Base-by-base conservation (phyloP, 2,113 vertebrate genomes). In the Chinchilla lanigera region DNA sequence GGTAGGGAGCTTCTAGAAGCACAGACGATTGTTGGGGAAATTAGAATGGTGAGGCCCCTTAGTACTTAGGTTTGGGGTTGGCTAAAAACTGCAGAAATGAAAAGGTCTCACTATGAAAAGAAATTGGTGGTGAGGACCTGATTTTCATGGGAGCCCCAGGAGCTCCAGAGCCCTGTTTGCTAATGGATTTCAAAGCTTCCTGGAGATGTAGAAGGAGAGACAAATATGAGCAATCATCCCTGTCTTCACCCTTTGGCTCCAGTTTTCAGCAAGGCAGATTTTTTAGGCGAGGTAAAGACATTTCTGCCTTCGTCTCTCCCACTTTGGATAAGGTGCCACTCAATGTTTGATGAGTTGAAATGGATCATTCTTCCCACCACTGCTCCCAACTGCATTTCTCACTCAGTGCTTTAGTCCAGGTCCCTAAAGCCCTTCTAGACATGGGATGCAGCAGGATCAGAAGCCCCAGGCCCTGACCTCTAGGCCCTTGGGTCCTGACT, bases 1-100 rank as follows among this genome's bases (percentile, higher is more conserved):
- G 41, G 16, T 22, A 44, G 84, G 60, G 80, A 87, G 41, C 47
- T 86, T 54, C 73, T 86, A n/a, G 83, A 89, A 91, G 22, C 30
- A 17, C 1, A 77, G 69, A 58, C 1, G 0, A 26, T n/a, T 56
- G 33, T 19, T 28, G 19, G 10, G 12, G 33, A 26, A 8, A n/a
- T 73, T n/a, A 80, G 60, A 73, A 85, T 10, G 38, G 35, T n/a
- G 47, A 35, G 38, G 20, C 10, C 80, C 1, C 61, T 90, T 60
- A 50, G 86, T 4, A 7, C 61, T 82, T 50, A 54, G 60, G 1
- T 73, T 84, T 61, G 35, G n/a, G 7, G 17, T 20, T 60, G 50
- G 54, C 26, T 28, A 9, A 54, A 54, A 75, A 33, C 14, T 41
- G 10, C 61, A 75, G 75, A 75, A 81, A 63, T 47, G 13, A 67